Evolutionary conservation across 30 jellyfish, hydroid and myxozoan species (phyloP).

Genomic region (Mastigias papua): DNA sequence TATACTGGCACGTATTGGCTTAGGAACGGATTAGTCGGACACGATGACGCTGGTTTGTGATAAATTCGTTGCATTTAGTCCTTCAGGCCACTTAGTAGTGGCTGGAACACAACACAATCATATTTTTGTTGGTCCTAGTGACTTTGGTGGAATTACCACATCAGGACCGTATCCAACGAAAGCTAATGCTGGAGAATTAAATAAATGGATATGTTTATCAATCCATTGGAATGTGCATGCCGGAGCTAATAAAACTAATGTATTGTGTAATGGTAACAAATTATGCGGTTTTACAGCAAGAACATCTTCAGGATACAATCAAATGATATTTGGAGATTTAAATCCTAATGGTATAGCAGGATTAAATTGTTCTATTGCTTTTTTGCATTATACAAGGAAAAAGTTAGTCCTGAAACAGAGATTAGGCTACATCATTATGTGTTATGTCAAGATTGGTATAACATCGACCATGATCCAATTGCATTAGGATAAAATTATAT

Average conservation of each 20-base stretch:
- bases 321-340: constrained; percentile 67
- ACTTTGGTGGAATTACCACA: background rate
- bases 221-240: constrained; percentile 56
- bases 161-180: constrained; percentile 16
- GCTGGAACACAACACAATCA: background rate
- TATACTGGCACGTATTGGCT: constrained; percentile 36
- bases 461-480: background rate
- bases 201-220: constrained; percentile 31
- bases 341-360: constrained; percentile 28
- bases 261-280: constrained; percentile 62
- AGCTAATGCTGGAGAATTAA: constrained; percentile 64
- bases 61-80: constrained; percentile 24
- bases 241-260: constrained; percentile 24
- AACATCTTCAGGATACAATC: constrained; percentile 44
- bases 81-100: constrained; percentile 22
- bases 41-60: constrained; percentile 59
- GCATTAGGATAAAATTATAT: background rate
- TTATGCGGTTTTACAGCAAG: constrained; percentile 49
- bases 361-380: constrained; percentile 33
- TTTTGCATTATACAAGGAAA: constrained; percentile 25
- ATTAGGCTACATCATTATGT: constrained; percentile 15
- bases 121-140: constrained; percentile 22
- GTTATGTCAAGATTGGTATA: constrained; percentile 14
- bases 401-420: background rate
- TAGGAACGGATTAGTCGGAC: constrained; percentile 51